Evolutionary conservation across 2,888 invertebrate species (phyloP), one percentile per base, ranked within the genome.

Genomic region (Drosophila pseudotalamancana): DNA sequence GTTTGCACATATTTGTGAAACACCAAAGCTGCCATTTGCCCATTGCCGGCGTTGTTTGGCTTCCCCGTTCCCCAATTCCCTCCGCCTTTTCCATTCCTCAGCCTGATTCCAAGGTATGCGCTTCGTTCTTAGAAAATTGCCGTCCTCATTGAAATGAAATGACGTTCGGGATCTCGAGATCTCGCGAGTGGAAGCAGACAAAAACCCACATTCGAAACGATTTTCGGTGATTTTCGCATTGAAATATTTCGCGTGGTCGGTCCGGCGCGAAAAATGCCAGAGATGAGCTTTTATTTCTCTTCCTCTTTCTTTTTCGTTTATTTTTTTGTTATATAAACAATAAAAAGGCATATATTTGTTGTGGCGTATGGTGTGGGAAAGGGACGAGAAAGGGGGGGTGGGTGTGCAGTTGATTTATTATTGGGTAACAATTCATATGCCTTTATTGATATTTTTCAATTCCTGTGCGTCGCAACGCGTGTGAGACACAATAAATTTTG

Each of bases 361-460:
- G 85, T 72, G 64, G 62, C 61, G 63, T 31, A 69, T 46, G 50
- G 43, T 45, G 49, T 51, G 37, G 35, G 14, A 12, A 8, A 0
- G 34, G 4, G 34, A n/a, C n/a, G n/a, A n/a, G n/a, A n/a, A n/a
- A n/a, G n/a, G n/a, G n/a, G 37, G 14, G 27, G 6, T 19, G 37
- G 49, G 62, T n/a, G n/a, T n/a, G 39, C 75, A 77, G 72, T 84
- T 87, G 83, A 84, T 84, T 84, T 84, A 84, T 84, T 85, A 84
- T 84, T 84, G 83, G 87, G 87, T 85, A 87, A 84, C 87, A 87
- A 87, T 83, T 83, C 87, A 84, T 83, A 81, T 83, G 80, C 80
- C 86, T 81, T 81, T 81, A 81, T 81, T 81, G 80, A 81, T 81
- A 81, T 81, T 81, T 80, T 81, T 86, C 83, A 81, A 81, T 81